phyloP scores from a whole-genome alignment of 2,888 invertebrate genomes.

The Gymnocheta viridis region DNA sequence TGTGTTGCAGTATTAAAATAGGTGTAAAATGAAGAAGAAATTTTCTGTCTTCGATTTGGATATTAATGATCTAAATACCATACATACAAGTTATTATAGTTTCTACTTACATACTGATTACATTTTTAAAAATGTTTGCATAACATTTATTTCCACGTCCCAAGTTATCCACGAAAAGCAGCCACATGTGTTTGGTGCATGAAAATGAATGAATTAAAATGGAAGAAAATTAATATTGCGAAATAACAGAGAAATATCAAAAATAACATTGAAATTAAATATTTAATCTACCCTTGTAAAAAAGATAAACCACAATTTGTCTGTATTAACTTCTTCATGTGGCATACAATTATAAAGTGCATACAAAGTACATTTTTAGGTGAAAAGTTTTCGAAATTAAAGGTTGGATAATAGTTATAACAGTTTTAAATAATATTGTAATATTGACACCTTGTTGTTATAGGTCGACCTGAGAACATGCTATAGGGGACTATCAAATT shows the following conservation, averaged over 20 bases:
- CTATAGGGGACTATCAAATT: background rate
- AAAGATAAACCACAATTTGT: slow-evolving; percentile 61
- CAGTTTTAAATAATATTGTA: background rate
- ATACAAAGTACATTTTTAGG: background rate
- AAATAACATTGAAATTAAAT: slow-evolving; percentile 37
- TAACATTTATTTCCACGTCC: slow-evolving; percentile 13
- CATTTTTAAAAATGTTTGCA: slow-evolving; percentile 7
- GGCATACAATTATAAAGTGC: background rate
- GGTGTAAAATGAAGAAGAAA: no score
- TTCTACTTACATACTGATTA: slow-evolving; percentile 62
- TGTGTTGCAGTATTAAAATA: no score
- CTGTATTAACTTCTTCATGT: slow-evolving; percentile 41
- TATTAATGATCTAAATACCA: background rate
- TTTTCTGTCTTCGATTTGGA: background rate
- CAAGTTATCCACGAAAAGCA: background rate
- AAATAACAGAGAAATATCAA: slow-evolving; percentile 41
- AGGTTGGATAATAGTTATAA: background rate
- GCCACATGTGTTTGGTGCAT: slow-evolving; percentile 31
- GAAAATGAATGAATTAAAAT: slow-evolving; percentile 57
- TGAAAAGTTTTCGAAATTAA: slow-evolving; percentile 16
- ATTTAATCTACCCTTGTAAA: slow-evolving; percentile 55
- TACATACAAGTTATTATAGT: background rate
- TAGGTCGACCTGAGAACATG: background rate
- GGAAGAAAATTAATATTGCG: slow-evolving; percentile 37
- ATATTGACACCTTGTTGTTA: background rate